These are phyloP conservation scores for Neogobius melanostomus DNA, from an alignment of 2,113 vertebrate genomes.

Conservation along the genomic window DNA sequence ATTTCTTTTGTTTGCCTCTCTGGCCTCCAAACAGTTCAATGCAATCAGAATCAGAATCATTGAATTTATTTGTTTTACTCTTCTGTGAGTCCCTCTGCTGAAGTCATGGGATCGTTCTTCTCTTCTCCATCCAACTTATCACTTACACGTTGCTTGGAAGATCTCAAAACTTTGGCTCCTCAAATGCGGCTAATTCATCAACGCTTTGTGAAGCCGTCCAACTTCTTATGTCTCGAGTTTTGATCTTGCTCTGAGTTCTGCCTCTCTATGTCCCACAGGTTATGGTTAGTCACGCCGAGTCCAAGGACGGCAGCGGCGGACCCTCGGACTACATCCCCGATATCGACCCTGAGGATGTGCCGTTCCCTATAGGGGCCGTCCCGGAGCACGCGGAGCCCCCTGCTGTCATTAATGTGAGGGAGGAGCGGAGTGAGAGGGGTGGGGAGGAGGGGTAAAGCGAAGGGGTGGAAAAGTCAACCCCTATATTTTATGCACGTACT, in stretches of 20 bases:
- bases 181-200: slow-evolving; percentile 16
- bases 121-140: slow-evolving; percentile 51
- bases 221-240: slow-evolving; percentile 9
- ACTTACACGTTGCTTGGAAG: slow-evolving; percentile 45
- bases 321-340: slow-evolving; percentile 79
- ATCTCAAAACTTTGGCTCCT: slow-evolving; percentile 10
- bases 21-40: slow-evolving; percentile 32
- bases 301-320: slow-evolving; percentile 83
- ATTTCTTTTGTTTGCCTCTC: slow-evolving; percentile 22
- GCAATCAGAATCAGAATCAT: slow-evolving; percentile 50
- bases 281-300: slow-evolving; percentile 79
- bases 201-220: slow-evolving; percentile 10
- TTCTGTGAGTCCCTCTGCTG: slow-evolving; percentile 37
- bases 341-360: slow-evolving; percentile 81
- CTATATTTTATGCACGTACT: slow-evolving; percentile 32
- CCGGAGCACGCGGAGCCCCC: slow-evolving; percentile 31
- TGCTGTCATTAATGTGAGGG: slow-evolving; percentile 55
- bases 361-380: slow-evolving; percentile 78
- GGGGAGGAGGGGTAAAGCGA: neutral
- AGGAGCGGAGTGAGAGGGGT: neutral
- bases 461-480: slow-evolving; percentile 19
- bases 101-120: slow-evolving; percentile 49
- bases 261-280: slow-evolving; percentile 78
- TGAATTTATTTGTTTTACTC: slow-evolving; percentile 27
- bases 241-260: neutral